phyloP scores from a whole-genome alignment of 2,113 vertebrate species.

The Camelus dromedarius region DNA sequence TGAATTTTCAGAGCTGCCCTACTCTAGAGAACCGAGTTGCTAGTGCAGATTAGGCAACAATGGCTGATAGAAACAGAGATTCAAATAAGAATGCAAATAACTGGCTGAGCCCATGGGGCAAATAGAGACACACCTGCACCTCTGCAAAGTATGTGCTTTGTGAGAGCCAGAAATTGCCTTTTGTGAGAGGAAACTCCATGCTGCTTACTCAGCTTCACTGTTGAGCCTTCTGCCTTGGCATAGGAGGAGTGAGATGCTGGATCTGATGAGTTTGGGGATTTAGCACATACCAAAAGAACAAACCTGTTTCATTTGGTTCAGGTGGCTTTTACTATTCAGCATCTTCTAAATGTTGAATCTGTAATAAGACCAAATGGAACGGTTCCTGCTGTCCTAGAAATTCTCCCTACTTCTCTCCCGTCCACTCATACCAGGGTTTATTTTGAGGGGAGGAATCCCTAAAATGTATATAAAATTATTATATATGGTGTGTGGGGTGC shows the following conservation, averaged over 20 bases:
- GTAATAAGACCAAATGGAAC: not conserved
- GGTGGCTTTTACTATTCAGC: not conserved
- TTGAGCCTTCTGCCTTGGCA: not conserved
- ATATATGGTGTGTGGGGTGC: not conserved
- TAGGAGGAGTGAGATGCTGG: not conserved
- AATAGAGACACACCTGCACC: not conserved
- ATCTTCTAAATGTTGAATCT: slow-evolving; percentile 9
- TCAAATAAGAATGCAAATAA: slow-evolving; percentile 48
- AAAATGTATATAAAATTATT: not conserved
- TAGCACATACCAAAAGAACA: not conserved
- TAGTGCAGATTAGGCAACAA: not conserved
- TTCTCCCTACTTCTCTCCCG: not conserved
- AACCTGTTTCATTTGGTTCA: slow-evolving; percentile 8
- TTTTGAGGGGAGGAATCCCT: not conserved
- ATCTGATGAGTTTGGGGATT: not conserved
- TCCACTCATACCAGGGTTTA: not conserved
- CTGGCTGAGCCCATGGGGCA: not conserved
- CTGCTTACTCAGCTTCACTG: not conserved
- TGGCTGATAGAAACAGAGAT: not conserved
- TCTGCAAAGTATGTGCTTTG: slow-evolving; percentile 46
- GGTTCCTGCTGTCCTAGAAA: not conserved
- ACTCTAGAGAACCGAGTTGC: not conserved
- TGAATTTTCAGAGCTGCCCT: not conserved
- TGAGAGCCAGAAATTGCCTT: not conserved
- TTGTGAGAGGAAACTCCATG: not conserved